Percentiles rank a stretch among this genome's conserved stretches.
phyloP scores from a whole-genome alignment of 2,797 vertebrate species.

The Channa striata region DNA sequence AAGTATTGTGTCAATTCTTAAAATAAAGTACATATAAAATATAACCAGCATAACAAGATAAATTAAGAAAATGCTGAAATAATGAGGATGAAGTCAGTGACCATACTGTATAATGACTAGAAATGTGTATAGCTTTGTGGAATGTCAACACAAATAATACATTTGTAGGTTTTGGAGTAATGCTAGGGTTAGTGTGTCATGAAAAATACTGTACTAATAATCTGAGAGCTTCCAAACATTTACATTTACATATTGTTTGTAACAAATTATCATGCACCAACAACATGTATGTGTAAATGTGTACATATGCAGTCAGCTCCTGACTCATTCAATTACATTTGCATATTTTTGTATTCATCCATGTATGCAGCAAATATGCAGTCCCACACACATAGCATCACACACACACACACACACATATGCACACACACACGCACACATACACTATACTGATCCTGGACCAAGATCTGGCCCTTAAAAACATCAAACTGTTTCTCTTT shows the following conservation, averaged over 20 bases:
- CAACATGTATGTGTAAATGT: background rate
- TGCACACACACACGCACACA: conserved; percentile 8
- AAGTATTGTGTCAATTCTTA: background rate
- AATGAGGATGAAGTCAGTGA: background rate
- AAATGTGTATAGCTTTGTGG: background rate
- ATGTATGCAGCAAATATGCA: background rate
- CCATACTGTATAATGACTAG: background rate
- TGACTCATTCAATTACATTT: background rate
- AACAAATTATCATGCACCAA: background rate
- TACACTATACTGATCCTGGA: background rate
- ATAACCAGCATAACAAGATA: background rate
- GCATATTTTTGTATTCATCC: background rate
- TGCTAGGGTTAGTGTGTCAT: background rate
- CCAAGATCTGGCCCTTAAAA: conserved; percentile 9
- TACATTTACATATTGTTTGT: background rate
- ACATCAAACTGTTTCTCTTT: conserved; percentile 5
- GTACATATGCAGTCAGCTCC: background rate
- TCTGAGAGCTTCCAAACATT: conserved; percentile 6
- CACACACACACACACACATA: conserved; percentile 15
- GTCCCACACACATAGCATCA: background rate
- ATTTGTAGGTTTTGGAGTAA: background rate
- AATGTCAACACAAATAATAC: background rate
- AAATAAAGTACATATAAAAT: background rate
- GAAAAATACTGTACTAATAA: conserved; percentile 11
- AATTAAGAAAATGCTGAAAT: conserved; percentile 1